A percentile compares a stretch with the other conserved stretches of the same genome.
Conservation (phyloP, 2,113 vertebrate genomes). For the Rhabdornis inornatus region DNA sequence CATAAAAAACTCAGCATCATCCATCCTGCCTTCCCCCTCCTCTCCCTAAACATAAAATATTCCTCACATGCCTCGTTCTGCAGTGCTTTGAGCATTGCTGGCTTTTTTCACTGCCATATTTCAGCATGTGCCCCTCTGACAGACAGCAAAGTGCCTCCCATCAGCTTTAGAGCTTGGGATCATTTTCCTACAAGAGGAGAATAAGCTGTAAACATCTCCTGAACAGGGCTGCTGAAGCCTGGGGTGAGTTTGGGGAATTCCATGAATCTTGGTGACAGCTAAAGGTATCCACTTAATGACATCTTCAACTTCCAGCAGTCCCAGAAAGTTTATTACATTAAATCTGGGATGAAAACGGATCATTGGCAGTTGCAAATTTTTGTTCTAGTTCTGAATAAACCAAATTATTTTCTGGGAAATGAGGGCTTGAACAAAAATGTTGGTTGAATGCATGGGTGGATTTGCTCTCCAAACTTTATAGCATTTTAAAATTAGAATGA, state of each 20-base stretch:
- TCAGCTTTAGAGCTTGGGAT: neutral
- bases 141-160: neutral
- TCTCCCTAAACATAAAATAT: neutral
- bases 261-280: neutral
- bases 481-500: neutral
- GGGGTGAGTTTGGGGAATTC: neutral
- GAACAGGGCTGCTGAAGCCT: neutral
- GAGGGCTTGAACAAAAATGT: neutral
- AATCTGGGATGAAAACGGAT: neutral
- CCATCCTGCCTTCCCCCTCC: neutral
- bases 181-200: neutral
- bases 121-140: neutral
- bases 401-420: constrained; percentile 2
- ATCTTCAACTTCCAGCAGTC: neutral
- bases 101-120: neutral
- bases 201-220: neutral
- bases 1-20: neutral
- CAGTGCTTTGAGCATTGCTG: neutral
- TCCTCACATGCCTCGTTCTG: neutral
- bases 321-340: neutral
- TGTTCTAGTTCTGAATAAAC: neutral
- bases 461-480: neutral
- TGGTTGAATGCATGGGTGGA: neutral
- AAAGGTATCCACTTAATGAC: neutral
- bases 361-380: neutral